Evolutionary conservation across 2,797 vertebrate genomes (phyloP).

Genomic region (Xenops minutus): DNA sequence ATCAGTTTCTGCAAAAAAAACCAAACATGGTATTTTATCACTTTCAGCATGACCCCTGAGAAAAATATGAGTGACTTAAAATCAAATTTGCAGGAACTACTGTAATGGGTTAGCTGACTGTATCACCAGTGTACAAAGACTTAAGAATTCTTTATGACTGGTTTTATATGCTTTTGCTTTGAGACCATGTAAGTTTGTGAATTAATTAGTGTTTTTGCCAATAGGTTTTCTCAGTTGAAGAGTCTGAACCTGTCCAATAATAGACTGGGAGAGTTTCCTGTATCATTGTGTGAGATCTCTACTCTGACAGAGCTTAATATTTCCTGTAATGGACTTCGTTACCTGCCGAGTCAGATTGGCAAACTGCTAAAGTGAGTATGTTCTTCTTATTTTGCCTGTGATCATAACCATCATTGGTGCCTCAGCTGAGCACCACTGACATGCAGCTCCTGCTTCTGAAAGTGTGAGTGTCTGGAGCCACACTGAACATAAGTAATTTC

Average conservation of each 20-base stretch:
- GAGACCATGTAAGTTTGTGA: not conserved
- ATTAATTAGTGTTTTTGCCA: constrained; percentile 29
- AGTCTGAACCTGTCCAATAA: constrained; percentile 96
- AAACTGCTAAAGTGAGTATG: constrained; percentile 86
- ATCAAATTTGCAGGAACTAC: not conserved
- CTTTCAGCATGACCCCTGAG: not conserved
- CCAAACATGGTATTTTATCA: not conserved
- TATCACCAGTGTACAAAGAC: not conserved
- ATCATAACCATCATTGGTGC: not conserved
- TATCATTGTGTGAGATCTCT: constrained; percentile 88
- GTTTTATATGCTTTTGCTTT: not conserved
- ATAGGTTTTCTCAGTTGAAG: constrained; percentile 94
- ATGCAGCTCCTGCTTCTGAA: not conserved
- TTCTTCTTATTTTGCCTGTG: not conserved
- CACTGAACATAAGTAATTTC: not conserved
- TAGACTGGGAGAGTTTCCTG: constrained; percentile 89
- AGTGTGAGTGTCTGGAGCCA: not conserved
- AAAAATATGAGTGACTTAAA: not conserved
- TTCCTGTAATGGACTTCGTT: constrained; percentile 88
- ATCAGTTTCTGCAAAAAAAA: not conserved
- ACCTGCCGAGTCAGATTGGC: constrained; percentile 83
- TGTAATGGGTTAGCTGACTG: not conserved
- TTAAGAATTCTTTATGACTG: not conserved
- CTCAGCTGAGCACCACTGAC: not conserved
- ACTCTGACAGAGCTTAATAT: constrained; percentile 92